Conservation (phyloP, 2,888 invertebrate genomes). For the Phyto melanocephala region DNA sequence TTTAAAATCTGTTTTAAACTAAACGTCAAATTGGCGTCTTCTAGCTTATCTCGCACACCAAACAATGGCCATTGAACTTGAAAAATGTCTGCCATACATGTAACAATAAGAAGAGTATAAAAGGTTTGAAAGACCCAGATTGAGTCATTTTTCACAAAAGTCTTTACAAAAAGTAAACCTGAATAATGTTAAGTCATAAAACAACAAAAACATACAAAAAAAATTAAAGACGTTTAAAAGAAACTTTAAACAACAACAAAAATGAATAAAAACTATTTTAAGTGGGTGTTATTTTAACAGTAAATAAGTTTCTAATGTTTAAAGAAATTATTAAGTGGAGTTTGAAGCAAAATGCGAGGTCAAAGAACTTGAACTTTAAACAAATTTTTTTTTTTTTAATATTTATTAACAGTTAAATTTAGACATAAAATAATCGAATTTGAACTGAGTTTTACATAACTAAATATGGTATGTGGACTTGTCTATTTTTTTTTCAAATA, state of each 20-base stretch:
- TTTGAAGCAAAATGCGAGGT: neutral
- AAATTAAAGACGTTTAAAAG: neutral
- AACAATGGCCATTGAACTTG: conserved; percentile 40
- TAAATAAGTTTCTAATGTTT: conserved; percentile 45
- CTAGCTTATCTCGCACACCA: neutral
- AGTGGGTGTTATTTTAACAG: conserved; percentile 48
- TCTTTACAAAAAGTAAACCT: neutral
- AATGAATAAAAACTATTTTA: neutral
- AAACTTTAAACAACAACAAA: neutral
- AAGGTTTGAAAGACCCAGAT: conserved; percentile 2
- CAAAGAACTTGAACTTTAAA: neutral
- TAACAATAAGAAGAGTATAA: too few species aligned
- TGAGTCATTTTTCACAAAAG: conserved; percentile 28
- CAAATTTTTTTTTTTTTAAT: too few species aligned
- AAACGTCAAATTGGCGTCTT: neutral
- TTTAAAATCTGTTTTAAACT: too few species aligned
- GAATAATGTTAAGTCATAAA: neutral
- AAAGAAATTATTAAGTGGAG: neutral
- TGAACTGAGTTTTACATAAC: too few species aligned
- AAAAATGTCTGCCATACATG: neutral
- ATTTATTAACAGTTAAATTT: too few species aligned
- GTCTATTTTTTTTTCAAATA: too few species aligned
- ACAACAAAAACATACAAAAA: conserved; percentile 1
- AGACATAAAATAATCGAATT: too few species aligned
- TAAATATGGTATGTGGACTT: too few species aligned